Conservation (phyloP, 64 coral and sea anemone species). For the Montipora capricornis region DNA sequence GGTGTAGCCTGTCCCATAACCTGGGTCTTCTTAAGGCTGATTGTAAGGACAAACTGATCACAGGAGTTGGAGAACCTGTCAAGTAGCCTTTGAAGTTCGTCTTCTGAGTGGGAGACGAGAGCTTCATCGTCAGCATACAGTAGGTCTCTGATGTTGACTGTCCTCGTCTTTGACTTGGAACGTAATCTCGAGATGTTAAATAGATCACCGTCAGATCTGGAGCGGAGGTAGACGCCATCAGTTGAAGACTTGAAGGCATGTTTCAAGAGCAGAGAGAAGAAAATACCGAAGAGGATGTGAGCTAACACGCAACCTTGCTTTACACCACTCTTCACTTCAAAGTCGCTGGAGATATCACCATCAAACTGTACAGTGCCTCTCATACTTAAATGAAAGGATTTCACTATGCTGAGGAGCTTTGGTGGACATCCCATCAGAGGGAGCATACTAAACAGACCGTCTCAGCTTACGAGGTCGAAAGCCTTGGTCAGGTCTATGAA, state of each 20-base stretch:
- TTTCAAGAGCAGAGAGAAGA: no score
- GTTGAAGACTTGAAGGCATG: no score
- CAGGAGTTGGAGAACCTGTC: neutral
- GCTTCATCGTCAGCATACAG: no score
- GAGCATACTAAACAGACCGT: conserved; percentile 32
- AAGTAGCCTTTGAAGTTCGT: neutral
- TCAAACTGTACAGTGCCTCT: neutral
- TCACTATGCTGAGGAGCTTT: conserved; percentile 16
- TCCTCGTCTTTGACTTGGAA: neutral
- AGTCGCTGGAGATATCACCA: neutral
- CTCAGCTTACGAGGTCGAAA: conserved; percentile 5
- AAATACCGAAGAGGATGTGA: no score
- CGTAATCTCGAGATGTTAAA: conserved; percentile 22
- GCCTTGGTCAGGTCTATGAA: conserved; percentile 2
- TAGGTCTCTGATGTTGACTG: neutral
- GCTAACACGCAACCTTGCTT: no score
- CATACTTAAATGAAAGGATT: conserved; percentile 14
- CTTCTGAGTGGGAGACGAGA: no score
- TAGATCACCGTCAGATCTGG: conserved; percentile 6
- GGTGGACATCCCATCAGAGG: neutral
- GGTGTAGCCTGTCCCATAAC: conserved; percentile 13
- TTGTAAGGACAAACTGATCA: neutral
- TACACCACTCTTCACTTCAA: neutral
- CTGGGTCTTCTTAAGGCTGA: conserved; percentile 27
- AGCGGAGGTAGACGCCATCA: neutral